These are phyloP conservation scores for Epistrophe grossulariae DNA, from an alignment of 2,888 invertebrate species.

Conservation along the genomic window DNA sequence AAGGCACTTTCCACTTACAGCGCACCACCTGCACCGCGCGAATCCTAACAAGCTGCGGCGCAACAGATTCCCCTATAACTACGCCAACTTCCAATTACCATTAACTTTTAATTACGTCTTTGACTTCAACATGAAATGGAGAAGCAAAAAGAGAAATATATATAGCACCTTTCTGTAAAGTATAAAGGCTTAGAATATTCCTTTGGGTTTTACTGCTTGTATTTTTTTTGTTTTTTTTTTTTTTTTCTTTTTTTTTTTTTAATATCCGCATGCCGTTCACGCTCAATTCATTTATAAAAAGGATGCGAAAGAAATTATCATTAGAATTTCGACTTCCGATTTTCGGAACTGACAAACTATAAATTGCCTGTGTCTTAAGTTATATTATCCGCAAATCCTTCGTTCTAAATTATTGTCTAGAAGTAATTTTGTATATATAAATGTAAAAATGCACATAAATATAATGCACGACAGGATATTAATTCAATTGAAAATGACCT, in stretches of 20 bases:
- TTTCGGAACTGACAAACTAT: conserved; percentile 46
- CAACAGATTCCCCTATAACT: conserved; percentile 53
- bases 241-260: not conserved
- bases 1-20: conserved; percentile 15
- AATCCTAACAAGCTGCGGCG: conserved; percentile 6
- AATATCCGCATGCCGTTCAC: conserved; percentile 48
- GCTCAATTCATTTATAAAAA: conserved; percentile 37
- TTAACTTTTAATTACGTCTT: conserved; percentile 75
- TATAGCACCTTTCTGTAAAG: not conserved
- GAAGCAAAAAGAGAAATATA: not conserved
- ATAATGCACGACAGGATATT: conserved; percentile 43
- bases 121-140: conserved; percentile 51
- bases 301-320: conserved; percentile 64
- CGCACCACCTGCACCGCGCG: not conserved
- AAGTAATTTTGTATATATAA: not conserved
- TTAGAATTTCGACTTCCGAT: conserved; percentile 60
- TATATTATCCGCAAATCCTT: conserved; percentile 29
- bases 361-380: conserved; percentile 47
- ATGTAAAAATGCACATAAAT: not conserved
- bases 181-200: conserved; percentile 11
- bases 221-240: not conserved
- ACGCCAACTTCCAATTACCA: conserved; percentile 55
- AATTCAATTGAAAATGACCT: conserved; percentile 48
- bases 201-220: not conserved
- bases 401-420: conserved; percentile 19